These are phyloP conservation scores for Calameuta pallipes DNA, from an alignment of 2,888 invertebrate species.

Conservation along the genomic window DNA sequence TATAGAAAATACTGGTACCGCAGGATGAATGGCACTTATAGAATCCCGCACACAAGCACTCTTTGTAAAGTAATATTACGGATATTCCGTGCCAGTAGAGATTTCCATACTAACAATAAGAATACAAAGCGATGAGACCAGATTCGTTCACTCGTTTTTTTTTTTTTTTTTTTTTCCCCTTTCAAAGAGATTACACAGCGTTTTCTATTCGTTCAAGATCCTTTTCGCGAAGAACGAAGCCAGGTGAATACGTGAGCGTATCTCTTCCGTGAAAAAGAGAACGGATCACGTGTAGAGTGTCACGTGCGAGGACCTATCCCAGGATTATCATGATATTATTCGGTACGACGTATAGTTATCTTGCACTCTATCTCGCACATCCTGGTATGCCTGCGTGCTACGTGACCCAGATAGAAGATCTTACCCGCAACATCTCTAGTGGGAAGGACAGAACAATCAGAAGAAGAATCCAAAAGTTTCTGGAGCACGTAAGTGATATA, in stretches of 20 bases:
- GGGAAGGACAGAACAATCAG: not conserved
- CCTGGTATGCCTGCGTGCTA: constrained; percentile 31
- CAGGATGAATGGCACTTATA: not conserved
- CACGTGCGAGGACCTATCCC: constrained; percentile 31
- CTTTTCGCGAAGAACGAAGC: constrained; percentile 8
- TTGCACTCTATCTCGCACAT: constrained; percentile 37
- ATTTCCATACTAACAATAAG: not conserved
- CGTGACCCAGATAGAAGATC: constrained; percentile 32
- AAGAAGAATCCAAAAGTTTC: not conserved
- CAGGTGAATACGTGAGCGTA: constrained; percentile 2
- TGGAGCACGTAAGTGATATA: not conserved
- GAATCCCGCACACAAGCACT: not conserved
- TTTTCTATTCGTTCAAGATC: not conserved
- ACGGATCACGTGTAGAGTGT: constrained; percentile 13
- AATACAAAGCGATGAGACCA: not conserved
- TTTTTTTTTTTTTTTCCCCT: no score
- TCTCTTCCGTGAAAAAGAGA: constrained; percentile 13
- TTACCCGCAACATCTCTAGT: not conserved
- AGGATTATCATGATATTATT: constrained; percentile 36
- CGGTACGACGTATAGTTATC: constrained; percentile 33
- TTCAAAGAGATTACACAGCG: not conserved
- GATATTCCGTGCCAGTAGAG: not conserved
- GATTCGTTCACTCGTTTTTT: not conserved
- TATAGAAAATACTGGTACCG: not conserved
- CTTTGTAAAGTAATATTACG: not conserved